These are phyloP conservation scores for Microhierax caerulescens DNA, from an alignment of 2,797 vertebrate species.

Conservation along the genomic window DNA sequence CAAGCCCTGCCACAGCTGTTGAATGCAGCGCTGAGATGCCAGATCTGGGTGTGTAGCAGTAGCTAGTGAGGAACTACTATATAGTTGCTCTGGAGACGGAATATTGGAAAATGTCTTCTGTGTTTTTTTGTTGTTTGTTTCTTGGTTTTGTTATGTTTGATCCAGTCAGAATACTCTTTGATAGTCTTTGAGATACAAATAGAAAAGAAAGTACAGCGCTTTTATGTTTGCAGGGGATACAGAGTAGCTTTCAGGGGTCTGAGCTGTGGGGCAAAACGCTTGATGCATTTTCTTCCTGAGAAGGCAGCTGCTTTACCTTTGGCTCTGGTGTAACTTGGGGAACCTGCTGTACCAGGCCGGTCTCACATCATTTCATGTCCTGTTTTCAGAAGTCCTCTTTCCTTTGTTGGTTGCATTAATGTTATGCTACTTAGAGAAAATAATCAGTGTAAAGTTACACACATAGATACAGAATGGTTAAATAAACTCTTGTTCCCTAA, in stretches of 20 bases:
- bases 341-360: not conserved
- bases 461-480: not conserved
- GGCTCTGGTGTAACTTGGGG: not conserved
- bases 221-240: not conserved
- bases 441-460: not conserved
- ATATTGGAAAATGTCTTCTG: not conserved
- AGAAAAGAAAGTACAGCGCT: not conserved
- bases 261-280: not conserved
- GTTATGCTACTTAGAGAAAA: not conserved
- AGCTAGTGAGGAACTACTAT: not conserved
- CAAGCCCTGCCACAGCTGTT: not conserved
- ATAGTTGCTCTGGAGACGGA: not conserved
- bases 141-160: not conserved
- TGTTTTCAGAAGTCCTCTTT: not conserved
- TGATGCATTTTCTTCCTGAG: not conserved
- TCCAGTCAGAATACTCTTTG: not conserved
- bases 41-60: not conserved
- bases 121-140: too few species aligned
- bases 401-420: not conserved
- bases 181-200: not conserved
- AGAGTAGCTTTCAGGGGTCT: not conserved
- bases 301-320: not conserved
- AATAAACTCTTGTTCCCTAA: not conserved
- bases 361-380: not conserved
- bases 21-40: not conserved